Evolutionary conservation across 2,888 invertebrate genomes (phyloP).

Genomic region (Thereva nobilitata): DNA sequence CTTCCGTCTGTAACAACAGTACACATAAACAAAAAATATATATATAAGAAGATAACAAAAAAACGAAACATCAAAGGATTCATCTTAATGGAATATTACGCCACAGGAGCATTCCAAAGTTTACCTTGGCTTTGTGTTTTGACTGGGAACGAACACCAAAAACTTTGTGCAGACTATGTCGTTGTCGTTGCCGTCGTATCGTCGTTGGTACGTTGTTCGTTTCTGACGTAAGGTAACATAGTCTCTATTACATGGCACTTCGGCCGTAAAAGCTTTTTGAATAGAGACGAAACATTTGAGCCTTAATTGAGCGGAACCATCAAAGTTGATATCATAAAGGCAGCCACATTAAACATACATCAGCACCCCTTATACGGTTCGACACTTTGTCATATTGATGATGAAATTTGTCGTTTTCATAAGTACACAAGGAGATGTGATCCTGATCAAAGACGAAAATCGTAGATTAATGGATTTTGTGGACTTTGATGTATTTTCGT

Average conservation of each 20-base stretch:
- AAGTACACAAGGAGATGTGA: background rate
- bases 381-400: background rate
- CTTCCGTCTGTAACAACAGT: too few species aligned
- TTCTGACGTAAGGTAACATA: too few species aligned
- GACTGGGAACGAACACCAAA: background rate
- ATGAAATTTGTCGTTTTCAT: background rate
- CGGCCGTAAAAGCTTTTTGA: constrained; percentile 8
- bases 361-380: constrained; percentile 1
- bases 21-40: too few species aligned
- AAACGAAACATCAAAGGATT: constrained; percentile 11
- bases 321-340: constrained; percentile 31
- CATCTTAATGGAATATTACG: constrained; percentile 16
- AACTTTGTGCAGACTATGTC: background rate
- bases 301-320: constrained; percentile 30
- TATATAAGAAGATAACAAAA: too few species aligned
- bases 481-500: too few species aligned
- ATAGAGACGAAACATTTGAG: constrained; percentile 10
- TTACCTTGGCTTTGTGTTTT: constrained; percentile 1
- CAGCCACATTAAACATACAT: constrained; percentile 18
- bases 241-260: constrained; percentile 9
- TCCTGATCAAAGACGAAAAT: too few species aligned
- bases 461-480: too few species aligned
- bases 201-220: too few species aligned
- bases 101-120: constrained; percentile 13
- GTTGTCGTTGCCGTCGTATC: too few species aligned